phyloP scores from a whole-genome alignment of 37 sponge, comb jelly and placozoan genomes.

The Ianthella basta region DNA sequence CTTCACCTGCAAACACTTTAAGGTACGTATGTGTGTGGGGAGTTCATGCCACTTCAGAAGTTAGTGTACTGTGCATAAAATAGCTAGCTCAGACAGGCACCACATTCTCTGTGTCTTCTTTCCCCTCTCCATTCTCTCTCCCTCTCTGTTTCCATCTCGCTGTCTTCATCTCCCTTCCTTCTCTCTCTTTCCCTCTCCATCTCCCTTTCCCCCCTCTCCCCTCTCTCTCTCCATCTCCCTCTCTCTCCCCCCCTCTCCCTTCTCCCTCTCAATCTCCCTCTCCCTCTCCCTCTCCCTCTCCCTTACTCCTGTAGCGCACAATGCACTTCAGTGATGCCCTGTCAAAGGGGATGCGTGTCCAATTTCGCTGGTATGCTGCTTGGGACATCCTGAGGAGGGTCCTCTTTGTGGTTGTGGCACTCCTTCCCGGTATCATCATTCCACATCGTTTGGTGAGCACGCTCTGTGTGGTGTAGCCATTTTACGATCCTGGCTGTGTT shows the following conservation, averaged over 20 bases:
- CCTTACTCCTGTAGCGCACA: slow-evolving; percentile 36
- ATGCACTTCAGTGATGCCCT: slow-evolving; percentile 73
- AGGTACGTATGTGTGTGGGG: not conserved
- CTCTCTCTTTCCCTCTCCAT: slow-evolving; percentile 16
- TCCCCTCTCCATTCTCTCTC: not conserved
- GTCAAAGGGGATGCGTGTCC: slow-evolving; percentile 55
- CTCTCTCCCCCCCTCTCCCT: slow-evolving; percentile 1
- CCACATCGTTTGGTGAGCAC: not conserved
- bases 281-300: not conserved
- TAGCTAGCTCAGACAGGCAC: too few relatives aligned
- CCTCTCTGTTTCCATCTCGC: not conserved
- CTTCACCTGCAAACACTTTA: not conserved
- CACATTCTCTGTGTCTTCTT: not conserved
- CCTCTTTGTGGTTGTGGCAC: slow-evolving; percentile 53
- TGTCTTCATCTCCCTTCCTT: not conserved
- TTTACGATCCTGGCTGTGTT: too few relatives aligned
- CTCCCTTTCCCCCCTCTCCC: not conserved
- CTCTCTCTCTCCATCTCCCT: slow-evolving; percentile 12
- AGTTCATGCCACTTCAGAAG: too few relatives aligned
- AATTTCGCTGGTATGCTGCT: slow-evolving; percentile 66
- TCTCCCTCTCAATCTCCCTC: not conserved
- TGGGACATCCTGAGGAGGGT: slow-evolving; percentile 74
- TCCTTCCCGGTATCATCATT: not conserved
- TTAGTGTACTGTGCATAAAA: too few relatives aligned
- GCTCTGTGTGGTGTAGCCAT: too few relatives aligned